Conservation (phyloP, 2,113 vertebrate species). For the Hymenochirus boettgeri region DNA sequence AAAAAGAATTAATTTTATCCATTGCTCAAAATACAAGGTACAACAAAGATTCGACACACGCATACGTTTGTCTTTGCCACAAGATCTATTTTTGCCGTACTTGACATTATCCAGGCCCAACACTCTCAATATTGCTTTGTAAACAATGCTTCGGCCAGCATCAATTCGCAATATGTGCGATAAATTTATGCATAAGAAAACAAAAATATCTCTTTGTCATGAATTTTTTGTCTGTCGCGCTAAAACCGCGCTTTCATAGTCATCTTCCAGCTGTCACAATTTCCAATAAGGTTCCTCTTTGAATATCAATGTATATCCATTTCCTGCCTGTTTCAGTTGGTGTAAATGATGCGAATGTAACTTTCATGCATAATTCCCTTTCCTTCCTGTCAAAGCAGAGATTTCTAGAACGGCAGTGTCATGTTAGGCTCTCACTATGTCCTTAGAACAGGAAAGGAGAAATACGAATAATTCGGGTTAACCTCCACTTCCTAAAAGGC, state of each 20-base stretch:
- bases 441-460: not conserved
- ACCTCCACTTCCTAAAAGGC: not conserved
- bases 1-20: not conserved
- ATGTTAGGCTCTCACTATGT: slow-evolving; percentile 1
- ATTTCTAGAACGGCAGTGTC: slow-evolving; percentile 44
- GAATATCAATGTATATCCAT: slow-evolving; percentile 56
- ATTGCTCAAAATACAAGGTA: not conserved
- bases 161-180: slow-evolving; percentile 45
- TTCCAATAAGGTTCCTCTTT: slow-evolving; percentile 61
- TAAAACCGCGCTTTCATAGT: slow-evolving; percentile 53
- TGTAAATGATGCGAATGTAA: slow-evolving; percentile 45
- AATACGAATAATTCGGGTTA: not conserved
- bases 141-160: slow-evolving; percentile 36
- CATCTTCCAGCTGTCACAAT: slow-evolving; percentile 59
- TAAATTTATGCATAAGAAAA: slow-evolving; percentile 51
- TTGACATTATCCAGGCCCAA: not conserved
- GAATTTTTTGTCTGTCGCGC: slow-evolving; percentile 54
- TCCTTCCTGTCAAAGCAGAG: slow-evolving; percentile 39
- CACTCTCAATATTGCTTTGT: slow-evolving; percentile 37
- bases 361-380: slow-evolving; percentile 41
- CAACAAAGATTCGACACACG: not conserved
- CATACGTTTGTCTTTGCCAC: not conserved
- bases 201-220: slow-evolving; percentile 47
- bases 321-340: slow-evolving; percentile 40
- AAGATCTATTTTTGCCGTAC: not conserved